Conservation (phyloP, 2,113 vertebrate genomes). For the Edolisoma coerulescens region DNA sequence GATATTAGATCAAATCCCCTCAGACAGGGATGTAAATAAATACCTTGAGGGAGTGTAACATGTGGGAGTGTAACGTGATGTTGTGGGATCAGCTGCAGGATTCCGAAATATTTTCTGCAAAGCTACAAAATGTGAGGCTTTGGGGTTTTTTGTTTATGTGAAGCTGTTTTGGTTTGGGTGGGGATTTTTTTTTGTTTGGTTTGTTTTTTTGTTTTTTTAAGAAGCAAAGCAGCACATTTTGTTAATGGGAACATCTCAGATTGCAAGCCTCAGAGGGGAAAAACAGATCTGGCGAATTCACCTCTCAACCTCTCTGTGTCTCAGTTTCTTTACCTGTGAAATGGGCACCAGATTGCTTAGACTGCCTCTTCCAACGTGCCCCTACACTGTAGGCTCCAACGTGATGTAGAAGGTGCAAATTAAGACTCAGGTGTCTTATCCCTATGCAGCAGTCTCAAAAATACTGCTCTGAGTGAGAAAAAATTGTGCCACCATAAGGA, state of each 20-base stretch:
- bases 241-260: background rate
- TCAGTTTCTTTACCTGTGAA: background rate
- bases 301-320: background rate
- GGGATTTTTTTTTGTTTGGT: background rate
- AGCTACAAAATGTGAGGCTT: background rate
- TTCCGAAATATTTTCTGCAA: background rate
- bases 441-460: background rate
- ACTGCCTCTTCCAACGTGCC: fast-evolving
- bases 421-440: background rate
- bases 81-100: background rate
- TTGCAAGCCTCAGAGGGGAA: background rate
- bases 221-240: background rate
- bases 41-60: background rate
- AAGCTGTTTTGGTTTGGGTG: background rate
- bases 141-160: background rate
- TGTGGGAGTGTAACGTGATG: background rate
- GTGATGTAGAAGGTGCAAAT: background rate
- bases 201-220: background rate
- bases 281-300: background rate
- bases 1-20: background rate
- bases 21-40: background rate
- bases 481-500: background rate
- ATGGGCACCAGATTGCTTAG: background rate
- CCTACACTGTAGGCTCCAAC: background rate
- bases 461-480: background rate